Percentiles rank a stretch among this genome's conserved stretches.
phyloP scores from a whole-genome alignment of 1,140 invertebrate genomes.

The Zaprionus africanus region DNA sequence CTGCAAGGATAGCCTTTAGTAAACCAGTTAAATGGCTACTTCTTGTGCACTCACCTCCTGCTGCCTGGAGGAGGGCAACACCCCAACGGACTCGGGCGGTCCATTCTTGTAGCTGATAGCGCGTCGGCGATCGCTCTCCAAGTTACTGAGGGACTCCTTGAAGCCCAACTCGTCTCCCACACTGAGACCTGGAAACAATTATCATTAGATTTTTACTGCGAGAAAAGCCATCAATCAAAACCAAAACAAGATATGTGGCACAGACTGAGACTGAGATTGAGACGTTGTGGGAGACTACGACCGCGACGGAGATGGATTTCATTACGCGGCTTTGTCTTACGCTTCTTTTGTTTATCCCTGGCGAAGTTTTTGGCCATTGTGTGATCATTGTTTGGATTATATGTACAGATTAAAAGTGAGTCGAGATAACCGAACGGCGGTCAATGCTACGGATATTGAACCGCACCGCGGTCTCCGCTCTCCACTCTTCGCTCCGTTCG shows the following conservation, averaged over 20 bases:
- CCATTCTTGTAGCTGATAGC: slow-evolving; percentile 87
- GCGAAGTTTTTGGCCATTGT: slow-evolving; percentile 13
- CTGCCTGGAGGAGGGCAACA: slow-evolving; percentile 67
- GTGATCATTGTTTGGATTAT: slow-evolving; percentile 5
- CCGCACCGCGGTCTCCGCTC: slow-evolving; percentile 1
- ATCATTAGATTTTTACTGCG: slow-evolving; percentile 12
- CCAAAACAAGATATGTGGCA: slow-evolving; percentile 19
- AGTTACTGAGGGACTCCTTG: slow-evolving; percentile 90
- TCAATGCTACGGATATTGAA: slow-evolving; percentile 57
- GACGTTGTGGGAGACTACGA: neutral
- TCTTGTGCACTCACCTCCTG: slow-evolving; percentile 40
- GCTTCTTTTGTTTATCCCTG: slow-evolving; percentile 36
- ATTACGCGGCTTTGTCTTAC: slow-evolving; percentile 61
- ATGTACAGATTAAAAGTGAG: slow-evolving; percentile 39
- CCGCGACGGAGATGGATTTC: slow-evolving; percentile 9
- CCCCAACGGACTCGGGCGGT: slow-evolving; percentile 73
- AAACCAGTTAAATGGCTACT: neutral
- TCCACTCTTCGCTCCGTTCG: slow-evolving; percentile 6
- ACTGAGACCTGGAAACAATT: slow-evolving; percentile 88
- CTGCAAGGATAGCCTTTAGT: neutral
- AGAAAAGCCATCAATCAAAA: slow-evolving; percentile 59
- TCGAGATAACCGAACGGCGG: slow-evolving; percentile 9
- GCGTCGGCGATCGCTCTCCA: slow-evolving; percentile 88
- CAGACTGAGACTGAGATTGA: neutral
- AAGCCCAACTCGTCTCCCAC: slow-evolving; percentile 93